A percentile compares a stretch with the other conserved stretches of the same genome.
Conservation (phyloP, 1,140 invertebrate genomes). For the Phenacoccus solenopsis region DNA sequence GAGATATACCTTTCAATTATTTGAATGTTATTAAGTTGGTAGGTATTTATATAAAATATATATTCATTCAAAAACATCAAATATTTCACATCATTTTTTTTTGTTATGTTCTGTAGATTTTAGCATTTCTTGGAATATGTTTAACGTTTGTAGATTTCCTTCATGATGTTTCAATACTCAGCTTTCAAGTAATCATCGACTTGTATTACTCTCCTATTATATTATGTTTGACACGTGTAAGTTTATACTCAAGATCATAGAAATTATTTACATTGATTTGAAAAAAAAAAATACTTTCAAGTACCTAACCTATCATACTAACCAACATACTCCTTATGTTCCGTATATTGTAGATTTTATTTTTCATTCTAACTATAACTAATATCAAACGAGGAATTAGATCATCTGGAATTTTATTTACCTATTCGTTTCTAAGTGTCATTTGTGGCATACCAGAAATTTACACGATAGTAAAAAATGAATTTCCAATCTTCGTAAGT, state of each 20-base stretch:
- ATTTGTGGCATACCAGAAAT: conserved; percentile 59
- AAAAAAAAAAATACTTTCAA: too few relatives aligned
- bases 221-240: not conserved
- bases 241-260: not conserved
- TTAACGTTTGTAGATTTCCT: not conserved
- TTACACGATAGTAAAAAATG: conserved; percentile 44
- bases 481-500: too few relatives aligned
- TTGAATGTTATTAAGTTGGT: conserved; percentile 65
- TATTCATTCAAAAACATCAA: not conserved
- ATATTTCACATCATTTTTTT: too few relatives aligned
- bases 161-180: not conserved
- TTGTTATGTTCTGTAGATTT: not conserved
- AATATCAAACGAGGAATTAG: conserved; percentile 71
- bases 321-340: too few relatives aligned
- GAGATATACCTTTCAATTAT: conserved; percentile 66
- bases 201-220: not conserved
- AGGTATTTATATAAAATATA: conserved; percentile 32
- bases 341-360: conserved; percentile 59
- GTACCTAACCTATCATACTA: too few relatives aligned
- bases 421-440: conserved; percentile 69
- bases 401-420: conserved; percentile 72
- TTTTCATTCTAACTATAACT: conserved; percentile 51
- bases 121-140: not conserved
- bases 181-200: not conserved
- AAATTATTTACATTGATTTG: too few relatives aligned